Evolutionary conservation across 2,797 vertebrate species (phyloP).

Genomic region (Lycodopsis pacificus): DNA sequence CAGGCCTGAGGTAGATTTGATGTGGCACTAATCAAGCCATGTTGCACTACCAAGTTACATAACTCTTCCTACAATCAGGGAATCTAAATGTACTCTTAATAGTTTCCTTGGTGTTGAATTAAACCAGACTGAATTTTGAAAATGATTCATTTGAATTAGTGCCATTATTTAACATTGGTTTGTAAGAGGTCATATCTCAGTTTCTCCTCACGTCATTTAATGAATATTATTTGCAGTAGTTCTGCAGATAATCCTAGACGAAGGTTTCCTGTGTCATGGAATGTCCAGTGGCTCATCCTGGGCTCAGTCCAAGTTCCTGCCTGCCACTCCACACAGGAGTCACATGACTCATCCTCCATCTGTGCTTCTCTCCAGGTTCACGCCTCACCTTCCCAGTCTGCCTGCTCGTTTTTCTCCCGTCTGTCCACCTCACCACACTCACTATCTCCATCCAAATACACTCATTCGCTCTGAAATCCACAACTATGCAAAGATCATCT

Average conservation of each 20-base stretch:
- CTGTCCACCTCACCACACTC: conserved; percentile 46
- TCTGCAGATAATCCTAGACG: conserved; percentile 24
- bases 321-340: conserved; percentile 64
- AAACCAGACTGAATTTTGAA: conserved; percentile 34
- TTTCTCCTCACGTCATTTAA: not conserved
- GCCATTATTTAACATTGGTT: conserved; percentile 18
- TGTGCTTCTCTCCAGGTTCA: conserved; percentile 78
- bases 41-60: conserved; percentile 32
- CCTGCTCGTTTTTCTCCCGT: conserved; percentile 44
- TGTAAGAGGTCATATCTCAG: conserved; percentile 21
- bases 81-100: conserved; percentile 45
- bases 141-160: conserved; percentile 17
- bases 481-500: conserved; percentile 63
- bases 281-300: conserved; percentile 40
- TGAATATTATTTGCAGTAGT: not conserved
- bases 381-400: conserved; percentile 71
- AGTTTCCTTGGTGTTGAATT: conserved; percentile 41
- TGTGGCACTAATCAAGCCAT: conserved; percentile 45
- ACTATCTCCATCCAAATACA: conserved; percentile 16
- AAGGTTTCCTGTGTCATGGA: conserved; percentile 33
- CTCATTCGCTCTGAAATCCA: conserved; percentile 49
- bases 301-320: conserved; percentile 49
- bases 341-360: conserved; percentile 79
- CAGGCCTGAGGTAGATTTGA: conserved; percentile 25
- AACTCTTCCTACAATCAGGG: conserved; percentile 50